phyloP scores from a whole-genome alignment of 2,888 invertebrate species.

The Tetragonisca angustula region DNA sequence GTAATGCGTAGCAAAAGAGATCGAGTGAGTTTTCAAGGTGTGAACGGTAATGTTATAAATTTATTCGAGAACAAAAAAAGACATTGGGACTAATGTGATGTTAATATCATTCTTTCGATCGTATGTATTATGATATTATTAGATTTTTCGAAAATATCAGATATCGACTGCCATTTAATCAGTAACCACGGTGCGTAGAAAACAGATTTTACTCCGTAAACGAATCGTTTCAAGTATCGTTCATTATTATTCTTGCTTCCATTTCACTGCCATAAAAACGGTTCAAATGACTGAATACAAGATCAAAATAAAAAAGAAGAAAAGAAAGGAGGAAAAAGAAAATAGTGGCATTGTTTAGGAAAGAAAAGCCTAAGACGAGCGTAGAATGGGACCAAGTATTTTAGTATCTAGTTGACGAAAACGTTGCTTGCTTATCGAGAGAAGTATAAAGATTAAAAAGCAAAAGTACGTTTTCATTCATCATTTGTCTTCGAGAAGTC shows the following conservation, averaged over 20 bases:
- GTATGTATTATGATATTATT: neutral
- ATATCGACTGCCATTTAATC: conserved; percentile 61
- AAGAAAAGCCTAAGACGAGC: conserved; percentile 62
- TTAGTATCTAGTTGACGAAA: conserved; percentile 75
- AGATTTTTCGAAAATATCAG: conserved; percentile 13
- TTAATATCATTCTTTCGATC: neutral
- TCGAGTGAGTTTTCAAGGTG: neutral
- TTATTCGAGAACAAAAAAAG: neutral
- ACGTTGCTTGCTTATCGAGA: conserved; percentile 74
- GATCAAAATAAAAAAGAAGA: conserved; percentile 47
- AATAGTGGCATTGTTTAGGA: conserved; percentile 33
- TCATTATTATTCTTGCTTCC: conserved; percentile 68
- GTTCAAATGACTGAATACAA: conserved; percentile 63
- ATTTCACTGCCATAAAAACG: conserved; percentile 75
- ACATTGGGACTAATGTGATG: neutral
- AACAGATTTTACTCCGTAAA: conserved; percentile 53
- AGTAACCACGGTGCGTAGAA: conserved; percentile 39
- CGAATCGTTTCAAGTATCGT: conserved; percentile 54
- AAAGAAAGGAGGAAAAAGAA: conserved; percentile 2
- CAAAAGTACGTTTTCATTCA: conserved; percentile 70
- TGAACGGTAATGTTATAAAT: neutral
- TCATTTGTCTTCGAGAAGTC: conserved; percentile 71
- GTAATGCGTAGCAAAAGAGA: conserved; percentile 41
- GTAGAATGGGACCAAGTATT: conserved; percentile 73
- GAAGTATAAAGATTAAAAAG: conserved; percentile 66